Conservation (phyloP, 2,797 vertebrate species). For the Leucoraja ocellata region DNA sequence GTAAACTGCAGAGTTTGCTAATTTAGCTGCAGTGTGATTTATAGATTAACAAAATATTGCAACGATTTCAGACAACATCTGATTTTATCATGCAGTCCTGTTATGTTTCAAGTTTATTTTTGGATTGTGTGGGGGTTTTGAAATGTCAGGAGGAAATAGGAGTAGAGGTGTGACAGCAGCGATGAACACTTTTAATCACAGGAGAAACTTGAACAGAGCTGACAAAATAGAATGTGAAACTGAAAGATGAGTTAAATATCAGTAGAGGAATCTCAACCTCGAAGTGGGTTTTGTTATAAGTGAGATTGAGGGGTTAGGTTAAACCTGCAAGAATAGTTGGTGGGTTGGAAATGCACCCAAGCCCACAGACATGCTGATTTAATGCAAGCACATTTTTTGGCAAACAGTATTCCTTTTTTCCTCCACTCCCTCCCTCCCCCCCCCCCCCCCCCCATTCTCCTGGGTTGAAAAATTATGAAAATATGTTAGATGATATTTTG, state of each 20-base stretch:
- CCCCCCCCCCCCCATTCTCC: too few relatives aligned
- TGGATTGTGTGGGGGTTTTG: not conserved
- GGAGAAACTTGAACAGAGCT: not conserved
- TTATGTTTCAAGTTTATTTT: not conserved
- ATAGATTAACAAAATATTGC: not conserved
- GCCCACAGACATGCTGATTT: too few relatives aligned
- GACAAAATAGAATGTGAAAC: not conserved
- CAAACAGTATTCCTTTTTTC: too few relatives aligned
- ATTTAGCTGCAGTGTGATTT: not conserved
- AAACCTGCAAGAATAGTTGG: too few relatives aligned
- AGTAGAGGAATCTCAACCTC: not conserved
- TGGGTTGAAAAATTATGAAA: too few relatives aligned
- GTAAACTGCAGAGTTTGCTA: not conserved
- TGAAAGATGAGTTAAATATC: not conserved
- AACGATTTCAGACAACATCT: not conserved
- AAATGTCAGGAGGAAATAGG: not conserved
- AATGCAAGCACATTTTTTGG: too few relatives aligned
- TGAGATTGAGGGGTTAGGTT: too few relatives aligned
- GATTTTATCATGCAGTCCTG: not conserved
- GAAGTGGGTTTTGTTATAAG: too few relatives aligned
- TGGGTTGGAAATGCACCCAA: too few relatives aligned
- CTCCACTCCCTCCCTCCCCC: too few relatives aligned
- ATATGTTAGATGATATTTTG: too few relatives aligned
- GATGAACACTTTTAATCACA: not conserved
- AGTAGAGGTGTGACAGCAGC: not conserved